These are phyloP conservation scores for Labia minor DNA, from an alignment of 2,888 invertebrate species.

Conservation along the genomic window DNA sequence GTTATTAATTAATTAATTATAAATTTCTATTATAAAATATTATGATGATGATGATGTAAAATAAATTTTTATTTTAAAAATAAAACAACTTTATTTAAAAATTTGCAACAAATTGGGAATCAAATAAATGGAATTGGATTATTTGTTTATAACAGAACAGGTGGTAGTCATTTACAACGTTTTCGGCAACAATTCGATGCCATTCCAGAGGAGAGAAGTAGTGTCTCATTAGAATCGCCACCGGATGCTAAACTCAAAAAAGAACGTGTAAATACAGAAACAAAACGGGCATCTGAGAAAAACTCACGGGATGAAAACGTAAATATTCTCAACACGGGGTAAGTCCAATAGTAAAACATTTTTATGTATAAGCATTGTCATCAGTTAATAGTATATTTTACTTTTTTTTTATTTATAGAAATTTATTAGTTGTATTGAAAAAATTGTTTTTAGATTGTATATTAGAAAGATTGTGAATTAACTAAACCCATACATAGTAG, in stretches of 20 bases:
- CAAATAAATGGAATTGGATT: neutral
- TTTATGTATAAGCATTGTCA: too few relatives aligned
- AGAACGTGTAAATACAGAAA: neutral
- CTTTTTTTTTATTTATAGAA: neutral
- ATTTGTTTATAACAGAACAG: neutral
- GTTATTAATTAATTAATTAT: too few relatives aligned
- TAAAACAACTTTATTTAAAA: too few relatives aligned
- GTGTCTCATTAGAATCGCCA: constrained; percentile 41
- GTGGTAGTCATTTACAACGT: neutral
- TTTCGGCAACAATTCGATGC: constrained; percentile 42
- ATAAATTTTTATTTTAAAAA: too few relatives aligned
- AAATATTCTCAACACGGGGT: neutral
- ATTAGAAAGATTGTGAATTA: too few relatives aligned
- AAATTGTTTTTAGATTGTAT: too few relatives aligned
- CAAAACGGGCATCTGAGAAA: neutral
- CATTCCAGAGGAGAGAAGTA: constrained; percentile 47
- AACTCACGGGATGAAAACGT: neutral
- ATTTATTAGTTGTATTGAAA: too few relatives aligned
- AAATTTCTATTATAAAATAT: too few relatives aligned
- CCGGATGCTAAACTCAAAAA: constrained; percentile 28
- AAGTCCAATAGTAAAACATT: neutral
- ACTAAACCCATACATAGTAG: too few relatives aligned
- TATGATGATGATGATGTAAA: too few relatives aligned
- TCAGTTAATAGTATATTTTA: too few relatives aligned
- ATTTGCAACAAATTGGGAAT: too few relatives aligned